Percentiles rank a stretch among this genome's conserved stretches.
Conservation (phyloP, 2,797 vertebrate species). For the Etheostoma nigrum region DNA sequence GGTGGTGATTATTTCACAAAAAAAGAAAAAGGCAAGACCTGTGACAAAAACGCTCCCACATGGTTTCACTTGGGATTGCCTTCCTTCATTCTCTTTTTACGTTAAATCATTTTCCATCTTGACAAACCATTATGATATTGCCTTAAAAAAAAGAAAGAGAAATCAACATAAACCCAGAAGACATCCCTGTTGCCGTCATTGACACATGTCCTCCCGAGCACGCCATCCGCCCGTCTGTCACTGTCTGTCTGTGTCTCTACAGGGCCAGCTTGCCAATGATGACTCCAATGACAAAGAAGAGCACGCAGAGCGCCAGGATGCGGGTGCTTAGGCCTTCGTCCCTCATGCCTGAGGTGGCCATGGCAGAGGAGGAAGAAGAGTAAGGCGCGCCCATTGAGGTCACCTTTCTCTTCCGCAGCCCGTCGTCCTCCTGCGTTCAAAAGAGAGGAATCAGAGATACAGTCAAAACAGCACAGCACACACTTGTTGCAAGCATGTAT, state of each 20-base stretch:
- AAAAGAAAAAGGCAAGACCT: conserved; percentile 63
- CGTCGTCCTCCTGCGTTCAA: conserved; percentile 89
- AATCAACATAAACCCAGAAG: conserved; percentile 73
- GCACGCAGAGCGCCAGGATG: conserved; percentile 89
- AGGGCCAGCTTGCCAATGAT: conserved; percentile 95
- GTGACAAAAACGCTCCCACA: conserved; percentile 56
- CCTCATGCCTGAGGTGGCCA: conserved; percentile 80
- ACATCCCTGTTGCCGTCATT: conserved; percentile 58
- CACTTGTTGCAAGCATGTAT: background rate
- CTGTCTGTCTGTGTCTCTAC: conserved; percentile 80
- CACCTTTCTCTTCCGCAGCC: conserved; percentile 92
- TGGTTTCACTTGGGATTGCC: conserved; percentile 60
- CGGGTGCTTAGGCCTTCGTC: conserved; percentile 91
- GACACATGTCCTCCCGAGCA: conserved; percentile 60
- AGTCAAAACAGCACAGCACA: background rate
- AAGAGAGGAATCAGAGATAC: conserved; percentile 10
- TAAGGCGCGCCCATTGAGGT: conserved; percentile 77
- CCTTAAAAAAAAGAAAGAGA: conserved; percentile 59
- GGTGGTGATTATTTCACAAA: conserved; percentile 57
- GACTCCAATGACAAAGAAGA: conserved; percentile 96
- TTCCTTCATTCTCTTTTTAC: conserved; percentile 68
- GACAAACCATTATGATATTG: conserved; percentile 70
- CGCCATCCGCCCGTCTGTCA: conserved; percentile 45
- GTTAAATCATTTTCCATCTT: conserved; percentile 67
- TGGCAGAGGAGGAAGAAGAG: conserved; percentile 75